A percentile compares a stretch with the other conserved stretches of the same genome.
phyloP scores from a whole-genome alignment of 2,113 vertebrate species.

The Cyprinodon variegatus region DNA sequence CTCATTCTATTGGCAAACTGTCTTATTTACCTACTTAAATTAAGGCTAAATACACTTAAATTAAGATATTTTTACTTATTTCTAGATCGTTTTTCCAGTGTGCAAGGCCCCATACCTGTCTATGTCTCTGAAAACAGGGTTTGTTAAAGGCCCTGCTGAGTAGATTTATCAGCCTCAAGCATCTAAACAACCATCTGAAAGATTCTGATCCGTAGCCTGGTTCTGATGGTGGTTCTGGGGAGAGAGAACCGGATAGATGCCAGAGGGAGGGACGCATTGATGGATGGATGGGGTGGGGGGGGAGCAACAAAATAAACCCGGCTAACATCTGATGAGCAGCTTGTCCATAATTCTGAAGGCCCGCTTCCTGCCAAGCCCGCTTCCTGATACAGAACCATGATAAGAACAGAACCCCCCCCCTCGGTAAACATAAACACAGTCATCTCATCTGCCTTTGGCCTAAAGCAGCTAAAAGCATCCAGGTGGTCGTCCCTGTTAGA shows the following conservation, averaged over 20 bases:
- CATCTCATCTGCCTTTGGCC: slow-evolving; percentile 42
- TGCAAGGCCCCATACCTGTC: no score
- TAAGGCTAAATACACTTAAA: no score
- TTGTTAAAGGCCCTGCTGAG: no score
- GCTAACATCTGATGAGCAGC: slow-evolving; percentile 85
- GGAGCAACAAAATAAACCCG: slow-evolving; percentile 77
- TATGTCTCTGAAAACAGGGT: no score
- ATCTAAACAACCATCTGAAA: no score
- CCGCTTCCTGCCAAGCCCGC: slow-evolving; percentile 73
- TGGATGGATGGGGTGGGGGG: slow-evolving; percentile 18
- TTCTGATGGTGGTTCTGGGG: slow-evolving; percentile 31
- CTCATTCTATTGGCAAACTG: no score
- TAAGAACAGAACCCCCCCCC: slow-evolving; percentile 59
- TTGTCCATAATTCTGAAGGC: slow-evolving; percentile 80
- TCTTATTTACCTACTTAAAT: no score
- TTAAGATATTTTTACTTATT: no score
- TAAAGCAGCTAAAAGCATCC: slow-evolving; percentile 54
- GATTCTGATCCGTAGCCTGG: no score
- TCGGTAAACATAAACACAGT: background rate
- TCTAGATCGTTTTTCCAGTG: no score
- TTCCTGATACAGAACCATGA: slow-evolving; percentile 76
- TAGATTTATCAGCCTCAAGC: no score
- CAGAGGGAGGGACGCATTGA: slow-evolving; percentile 49
- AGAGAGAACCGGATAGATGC: slow-evolving; percentile 58
- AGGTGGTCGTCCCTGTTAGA: slow-evolving; percentile 50